Conservation (phyloP, 1,140 invertebrate species). For the Varroa destructor region DNA sequence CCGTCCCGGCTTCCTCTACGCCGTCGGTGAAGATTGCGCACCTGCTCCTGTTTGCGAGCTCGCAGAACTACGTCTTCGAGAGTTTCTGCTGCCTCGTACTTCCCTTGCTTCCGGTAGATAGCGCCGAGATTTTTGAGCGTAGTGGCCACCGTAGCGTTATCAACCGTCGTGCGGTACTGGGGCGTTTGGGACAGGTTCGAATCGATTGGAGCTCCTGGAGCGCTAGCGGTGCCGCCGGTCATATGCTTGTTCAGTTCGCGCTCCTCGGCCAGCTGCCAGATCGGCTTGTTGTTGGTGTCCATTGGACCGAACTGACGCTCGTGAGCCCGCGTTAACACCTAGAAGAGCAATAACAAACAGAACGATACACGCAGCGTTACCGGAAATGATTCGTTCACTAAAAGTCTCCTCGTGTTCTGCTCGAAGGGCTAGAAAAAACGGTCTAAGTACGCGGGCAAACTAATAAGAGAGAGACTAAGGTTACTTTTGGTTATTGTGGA, state of each 20-base stretch:
- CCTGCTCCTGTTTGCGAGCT: conserved; percentile 67
- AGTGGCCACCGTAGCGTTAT: conserved; percentile 37
- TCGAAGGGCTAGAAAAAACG: no score
- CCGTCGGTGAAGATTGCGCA: conserved; percentile 11
- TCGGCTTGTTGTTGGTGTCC: conserved; percentile 78
- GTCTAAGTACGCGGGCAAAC: no score
- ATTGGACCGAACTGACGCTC: conserved; percentile 78
- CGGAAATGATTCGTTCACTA: no score
- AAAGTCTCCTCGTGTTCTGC: no score
- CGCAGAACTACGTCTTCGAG: conserved; percentile 90
- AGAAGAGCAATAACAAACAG: not conserved
- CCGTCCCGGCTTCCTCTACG: conserved; percentile 11
- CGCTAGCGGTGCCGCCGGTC: conserved; percentile 94
- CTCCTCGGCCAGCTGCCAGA: conserved; percentile 99
- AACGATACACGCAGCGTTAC: no score
- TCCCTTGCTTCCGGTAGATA: conserved; percentile 89
- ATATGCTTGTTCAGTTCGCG: conserved; percentile 75
- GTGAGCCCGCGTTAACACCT: conserved; percentile 82
- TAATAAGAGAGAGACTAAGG: no score
- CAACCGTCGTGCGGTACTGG: conserved; percentile 14
- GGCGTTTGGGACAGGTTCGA: conserved; percentile 30
- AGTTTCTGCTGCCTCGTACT: conserved; percentile 96
- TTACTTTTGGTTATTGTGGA: no score
- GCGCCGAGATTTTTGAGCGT: conserved; percentile 69
- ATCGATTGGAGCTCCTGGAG: conserved; percentile 27